A percentile compares a stretch with the other conserved stretches of the same genome.
Conservation (phyloP, 2,113 vertebrate species). For the Dascyllus trimaculatus region DNA sequence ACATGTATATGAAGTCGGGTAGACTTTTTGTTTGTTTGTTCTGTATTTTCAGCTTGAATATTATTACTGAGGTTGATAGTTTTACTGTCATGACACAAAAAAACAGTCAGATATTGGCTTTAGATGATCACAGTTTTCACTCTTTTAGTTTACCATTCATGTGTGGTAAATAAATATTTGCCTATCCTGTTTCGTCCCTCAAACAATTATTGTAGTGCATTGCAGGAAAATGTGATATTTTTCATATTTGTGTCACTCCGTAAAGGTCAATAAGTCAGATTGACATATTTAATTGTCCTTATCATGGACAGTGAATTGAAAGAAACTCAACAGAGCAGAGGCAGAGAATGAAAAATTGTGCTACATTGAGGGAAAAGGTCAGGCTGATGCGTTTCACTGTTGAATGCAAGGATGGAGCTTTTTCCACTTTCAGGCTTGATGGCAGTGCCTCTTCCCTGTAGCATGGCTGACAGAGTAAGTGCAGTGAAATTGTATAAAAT, state of each 20-base stretch:
- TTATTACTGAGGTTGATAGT: background rate
- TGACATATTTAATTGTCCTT: conserved; percentile 63
- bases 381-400: conserved; percentile 26
- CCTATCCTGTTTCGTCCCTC: background rate
- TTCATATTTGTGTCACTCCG: conserved; percentile 49
- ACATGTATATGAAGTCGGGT: too few relatives aligned
- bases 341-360: conserved; percentile 45
- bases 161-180: background rate
- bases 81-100: background rate
- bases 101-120: background rate
- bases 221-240: conserved; percentile 35
- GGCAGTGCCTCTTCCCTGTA: conserved; percentile 4
- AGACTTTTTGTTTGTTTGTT: background rate
- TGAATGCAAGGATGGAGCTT: conserved; percentile 26
- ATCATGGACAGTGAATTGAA: conserved; percentile 47
- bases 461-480: background rate
- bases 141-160: background rate
- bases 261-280: conserved; percentile 65
- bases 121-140: background rate
- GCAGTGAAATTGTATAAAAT: background rate
- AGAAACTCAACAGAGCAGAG: conserved; percentile 36
- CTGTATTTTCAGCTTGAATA: conserved; percentile 4
- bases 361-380: conserved; percentile 52
- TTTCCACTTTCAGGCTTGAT: conserved; percentile 15
- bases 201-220: background rate